Base-by-base conservation (phyloP, 2,113 vertebrate species). In the Hippocampus guttulatus region DNA sequence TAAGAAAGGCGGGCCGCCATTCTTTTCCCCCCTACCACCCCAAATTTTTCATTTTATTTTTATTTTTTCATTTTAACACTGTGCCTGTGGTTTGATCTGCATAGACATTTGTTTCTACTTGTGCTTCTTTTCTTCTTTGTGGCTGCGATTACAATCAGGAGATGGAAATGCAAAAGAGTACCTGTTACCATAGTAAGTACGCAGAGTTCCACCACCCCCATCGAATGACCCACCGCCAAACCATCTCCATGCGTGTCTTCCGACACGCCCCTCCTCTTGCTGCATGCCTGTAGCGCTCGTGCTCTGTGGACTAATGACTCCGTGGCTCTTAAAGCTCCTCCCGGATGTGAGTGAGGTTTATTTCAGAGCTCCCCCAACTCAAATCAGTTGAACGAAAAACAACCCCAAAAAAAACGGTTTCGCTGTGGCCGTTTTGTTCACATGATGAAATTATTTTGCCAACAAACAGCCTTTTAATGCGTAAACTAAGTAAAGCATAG, bases 181-280 rank as follows among this genome's bases (percentile, higher is more conserved):
- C 96, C 97, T 98, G 94, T 96, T 98, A 85, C 96, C 96, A 92
- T 99, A 99, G 97, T 99, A 98, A 99, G 97, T 99, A 98, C 89
- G 97, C 98, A 97, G 92, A 88, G 91, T 91, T 89, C 87, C 88
- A 87, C 77, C 90, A 91, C 2, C 90, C 84, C 70, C 76, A 87
- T 87, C 87, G 85, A 85, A 79, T 76, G 79, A 82, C 89, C 47
- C 23, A 21, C 4, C 20, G 9, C 23, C 66, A 78, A 88, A 85
- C 57, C 74, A 80, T 88, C 91, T 91, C 89, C 89, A 89, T 86
- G 23, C 83, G 86, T 89, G 84, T 88, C 89, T 92, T 90, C 65
- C 67, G 27, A 55, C 47, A 51, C 49, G 40, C 67, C 72, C 21
- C 79, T 66, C 45, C 51, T 40, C 79, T 68, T 61, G 55, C 52